Evolutionary conservation across 2,113 vertebrate genomes (phyloP).

Genomic region (Hippocampus abdominalis): DNA sequence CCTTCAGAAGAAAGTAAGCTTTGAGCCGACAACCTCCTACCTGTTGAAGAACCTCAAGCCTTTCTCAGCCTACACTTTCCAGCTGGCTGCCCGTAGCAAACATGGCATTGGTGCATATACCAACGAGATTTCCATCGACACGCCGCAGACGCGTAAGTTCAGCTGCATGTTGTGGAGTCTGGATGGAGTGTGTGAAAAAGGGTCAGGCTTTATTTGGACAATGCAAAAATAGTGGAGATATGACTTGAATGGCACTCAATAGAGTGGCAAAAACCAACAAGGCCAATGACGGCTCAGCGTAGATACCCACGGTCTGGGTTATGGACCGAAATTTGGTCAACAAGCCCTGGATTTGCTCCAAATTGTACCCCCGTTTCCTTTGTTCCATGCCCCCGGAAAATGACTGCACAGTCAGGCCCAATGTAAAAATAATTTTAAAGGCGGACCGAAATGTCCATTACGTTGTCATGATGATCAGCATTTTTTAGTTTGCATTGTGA

Average conservation of each 20-base stretch:
- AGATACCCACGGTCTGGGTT: neutral
- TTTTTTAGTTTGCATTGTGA: constrained; percentile 47
- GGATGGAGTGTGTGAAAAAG: constrained; percentile 18
- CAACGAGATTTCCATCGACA: constrained; percentile 89
- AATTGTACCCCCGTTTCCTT: too few relatives aligned
- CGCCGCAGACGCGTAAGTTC: constrained; percentile 97
- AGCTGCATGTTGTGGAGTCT: constrained; percentile 27
- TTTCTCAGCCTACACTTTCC: constrained; percentile 92
- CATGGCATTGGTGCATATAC: constrained; percentile 95
- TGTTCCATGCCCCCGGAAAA: too few relatives aligned
- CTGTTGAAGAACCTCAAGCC: constrained; percentile 90
- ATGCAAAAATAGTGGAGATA: constrained; percentile 37
- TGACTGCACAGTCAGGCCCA: too few relatives aligned
- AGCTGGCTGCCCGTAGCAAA: constrained; percentile 90
- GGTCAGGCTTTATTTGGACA: constrained; percentile 34
- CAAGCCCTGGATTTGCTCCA: neutral
- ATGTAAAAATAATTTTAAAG: neutral
- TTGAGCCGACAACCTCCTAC: constrained; percentile 85
- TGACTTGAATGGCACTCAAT: neutral
- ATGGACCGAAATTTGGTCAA: neutral
- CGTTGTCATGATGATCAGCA: neutral
- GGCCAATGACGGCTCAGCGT: neutral
- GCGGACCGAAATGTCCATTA: neutral
- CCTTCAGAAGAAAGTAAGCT: constrained; percentile 80
- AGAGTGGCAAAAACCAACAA: neutral